Evolutionary conservation across 2,113 vertebrate species (phyloP).

Genomic region (Gobio gobio): DNA sequence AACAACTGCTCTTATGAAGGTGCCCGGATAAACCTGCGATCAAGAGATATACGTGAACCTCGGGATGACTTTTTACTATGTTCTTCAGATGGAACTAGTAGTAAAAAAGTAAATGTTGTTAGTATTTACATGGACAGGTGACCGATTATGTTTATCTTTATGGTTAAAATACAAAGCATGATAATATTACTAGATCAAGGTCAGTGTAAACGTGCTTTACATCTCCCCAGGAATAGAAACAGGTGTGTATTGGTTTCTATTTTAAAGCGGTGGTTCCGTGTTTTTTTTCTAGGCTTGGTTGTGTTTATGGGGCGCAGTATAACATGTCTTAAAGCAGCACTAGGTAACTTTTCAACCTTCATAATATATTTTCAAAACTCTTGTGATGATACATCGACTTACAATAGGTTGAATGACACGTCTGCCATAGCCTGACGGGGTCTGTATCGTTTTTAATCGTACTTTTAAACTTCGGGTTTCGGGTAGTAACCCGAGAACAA

Average conservation of each 20-base stretch:
- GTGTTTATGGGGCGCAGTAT: no score
- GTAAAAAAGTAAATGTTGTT: not conserved
- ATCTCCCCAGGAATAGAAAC: constrained; percentile 5
- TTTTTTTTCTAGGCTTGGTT: no score
- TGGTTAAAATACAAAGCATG: not conserved
- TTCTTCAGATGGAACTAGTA: not conserved
- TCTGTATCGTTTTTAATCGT: no score
- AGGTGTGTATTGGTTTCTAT: not conserved
- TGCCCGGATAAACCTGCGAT: constrained; percentile 52
- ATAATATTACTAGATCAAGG: not conserved
- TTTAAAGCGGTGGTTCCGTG: no score
- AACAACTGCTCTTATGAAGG: constrained; percentile 91
- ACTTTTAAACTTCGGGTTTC: no score
- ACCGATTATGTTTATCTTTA: not conserved
- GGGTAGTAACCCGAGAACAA: no score
- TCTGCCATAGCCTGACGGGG: no score
- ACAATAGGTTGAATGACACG: no score
- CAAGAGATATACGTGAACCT: not conserved
- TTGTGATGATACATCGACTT: no score
- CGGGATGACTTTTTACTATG: not conserved
- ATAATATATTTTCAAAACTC: no score
- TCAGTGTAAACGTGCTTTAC: not conserved
- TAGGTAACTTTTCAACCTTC: no score
- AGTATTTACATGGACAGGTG: not conserved
- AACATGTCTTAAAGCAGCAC: no score